Percentiles rank a stretch among this genome's conserved stretches.
Evolutionary conservation across 2,797 vertebrate genomes (phyloP).

Genomic region (Falco cherrug): DNA sequence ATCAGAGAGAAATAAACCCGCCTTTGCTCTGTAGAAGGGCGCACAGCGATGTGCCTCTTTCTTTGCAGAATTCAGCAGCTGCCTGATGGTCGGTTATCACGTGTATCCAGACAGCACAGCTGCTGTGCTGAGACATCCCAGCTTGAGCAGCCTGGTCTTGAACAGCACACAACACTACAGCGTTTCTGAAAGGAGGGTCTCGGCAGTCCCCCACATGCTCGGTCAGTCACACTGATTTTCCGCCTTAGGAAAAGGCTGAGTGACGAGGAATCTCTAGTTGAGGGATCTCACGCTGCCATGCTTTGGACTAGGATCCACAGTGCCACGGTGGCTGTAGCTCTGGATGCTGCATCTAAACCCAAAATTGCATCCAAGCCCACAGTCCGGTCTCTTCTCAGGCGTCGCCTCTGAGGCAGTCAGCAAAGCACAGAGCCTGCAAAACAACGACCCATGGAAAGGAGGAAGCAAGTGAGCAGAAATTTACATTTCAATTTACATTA

Average conservation of each 20-base stretch:
- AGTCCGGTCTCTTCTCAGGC: accelerated
- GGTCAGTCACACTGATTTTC: too few species aligned
- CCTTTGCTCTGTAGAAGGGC: neutral
- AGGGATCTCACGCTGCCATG: neutral
- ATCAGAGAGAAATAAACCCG: neutral
- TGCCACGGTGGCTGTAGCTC: accelerated
- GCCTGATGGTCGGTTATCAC: neutral
- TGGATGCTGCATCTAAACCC: accelerated
- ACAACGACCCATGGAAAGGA: neutral
- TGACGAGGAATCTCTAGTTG: neutral
- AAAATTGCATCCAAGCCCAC: neutral
- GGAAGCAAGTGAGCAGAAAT: neutral
- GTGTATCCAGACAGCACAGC: neutral
- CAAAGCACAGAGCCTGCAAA: neutral
- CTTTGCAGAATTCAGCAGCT: neutral
- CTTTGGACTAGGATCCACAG: neutral
- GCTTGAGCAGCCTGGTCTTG: neutral
- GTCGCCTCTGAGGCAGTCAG: accelerated
- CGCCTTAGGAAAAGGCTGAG: accelerated
- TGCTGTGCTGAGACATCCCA: neutral
- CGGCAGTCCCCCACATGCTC: neutral
- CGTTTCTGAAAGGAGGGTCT: neutral
- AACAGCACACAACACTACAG: too few species aligned
- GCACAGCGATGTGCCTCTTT: neutral
- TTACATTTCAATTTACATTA: too few species aligned